Percentiles rank a stretch among this genome's conserved stretches.
phyloP scores from a whole-genome alignment of 2,888 invertebrate species.

The Hirtodrosophila cameraria region DNA sequence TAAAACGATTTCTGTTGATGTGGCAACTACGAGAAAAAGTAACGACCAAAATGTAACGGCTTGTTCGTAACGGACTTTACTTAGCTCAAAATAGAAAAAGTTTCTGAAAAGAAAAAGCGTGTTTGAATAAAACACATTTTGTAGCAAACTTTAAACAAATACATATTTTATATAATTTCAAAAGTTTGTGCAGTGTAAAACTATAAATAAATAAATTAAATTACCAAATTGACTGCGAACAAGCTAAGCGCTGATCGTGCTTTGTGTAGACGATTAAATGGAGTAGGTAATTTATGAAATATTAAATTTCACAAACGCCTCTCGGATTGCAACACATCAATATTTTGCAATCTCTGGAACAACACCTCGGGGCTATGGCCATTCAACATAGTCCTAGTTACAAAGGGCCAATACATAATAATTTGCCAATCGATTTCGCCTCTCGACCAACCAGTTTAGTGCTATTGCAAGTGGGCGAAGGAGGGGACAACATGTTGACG shows the following conservation, averaged over 20 bases:
- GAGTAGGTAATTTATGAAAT: conserved; percentile 52
- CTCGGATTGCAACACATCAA: conserved; percentile 28
- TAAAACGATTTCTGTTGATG: neutral
- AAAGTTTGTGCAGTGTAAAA: neutral
- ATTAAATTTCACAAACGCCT: conserved; percentile 53
- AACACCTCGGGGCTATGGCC: conserved; percentile 68
- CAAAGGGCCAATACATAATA: conserved; percentile 64
- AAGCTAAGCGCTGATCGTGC: conserved; percentile 57
- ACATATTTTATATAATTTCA: no score
- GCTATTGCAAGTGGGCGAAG: conserved; percentile 3
- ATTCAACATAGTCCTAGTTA: conserved; percentile 29
- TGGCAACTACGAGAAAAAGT: conserved; percentile 8
- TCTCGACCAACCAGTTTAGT: conserved; percentile 49
- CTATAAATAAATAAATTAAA: neutral
- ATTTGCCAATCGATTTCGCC: conserved; percentile 76
- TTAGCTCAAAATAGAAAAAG: rapidly evolving
- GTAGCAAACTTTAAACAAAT: neutral
- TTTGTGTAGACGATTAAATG: conserved; percentile 12
- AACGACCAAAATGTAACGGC: conserved; percentile 6
- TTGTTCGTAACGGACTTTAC: neutral
- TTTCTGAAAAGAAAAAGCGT: no score
- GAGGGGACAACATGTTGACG: neutral
- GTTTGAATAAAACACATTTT: no score
- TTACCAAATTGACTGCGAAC: conserved; percentile 50
- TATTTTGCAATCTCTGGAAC: conserved; percentile 69